Base-by-base conservation (phyloP, 2,888 invertebrate genomes). In the Amiota communis region DNA sequence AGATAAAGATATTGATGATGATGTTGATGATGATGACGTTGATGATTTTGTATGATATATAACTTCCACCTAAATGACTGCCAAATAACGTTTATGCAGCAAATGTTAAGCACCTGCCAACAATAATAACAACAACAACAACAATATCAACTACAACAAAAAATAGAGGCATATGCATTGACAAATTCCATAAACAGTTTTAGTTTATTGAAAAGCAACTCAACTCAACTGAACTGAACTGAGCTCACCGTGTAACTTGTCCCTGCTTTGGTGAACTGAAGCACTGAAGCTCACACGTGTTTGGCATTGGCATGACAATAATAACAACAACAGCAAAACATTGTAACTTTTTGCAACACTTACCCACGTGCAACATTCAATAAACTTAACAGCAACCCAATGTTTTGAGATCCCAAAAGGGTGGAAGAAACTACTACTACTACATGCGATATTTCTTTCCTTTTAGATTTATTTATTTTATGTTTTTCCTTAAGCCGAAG, bases 341-440 rank as follows among this genome's bases (percentile, higher is more conserved):
- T 51, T 51, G 53, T 51, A n/a, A n/a, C 13, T 86, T 82, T 80
- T 51, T 67, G 17, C 67, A 20, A 23, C 59, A 17, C 17, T 17
- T 23, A 59, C 12, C 17, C 59, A 59, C 59, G 36, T 59, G 59
- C 59, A 59, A 36, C 20, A 49, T 23, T 67, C 49, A 67, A 67
- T 67, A 59, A 59, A 59, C 17, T 59, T 59, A 59, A 59, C 9
- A 59, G 59, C 59, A 10, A 12, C 11, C 10, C 59, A 9, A 15
- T 15, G 49, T 46, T 49, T n/a, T 49, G 59, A 10, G 20, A 12
- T 23, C 23, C 59, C 11, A 59, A 59, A 59, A 12, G 20, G 11
- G 17, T 12, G 12, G 15, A 61, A 12, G 17, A 72, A 20, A 72
- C n/a, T n/a, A n/a, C n/a, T n/a, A n/a, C n/a, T n/a, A n/a, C n/a